These are phyloP conservation scores for Riparia riparia DNA, from an alignment of 2,113 vertebrate species.

Conservation along the genomic window DNA sequence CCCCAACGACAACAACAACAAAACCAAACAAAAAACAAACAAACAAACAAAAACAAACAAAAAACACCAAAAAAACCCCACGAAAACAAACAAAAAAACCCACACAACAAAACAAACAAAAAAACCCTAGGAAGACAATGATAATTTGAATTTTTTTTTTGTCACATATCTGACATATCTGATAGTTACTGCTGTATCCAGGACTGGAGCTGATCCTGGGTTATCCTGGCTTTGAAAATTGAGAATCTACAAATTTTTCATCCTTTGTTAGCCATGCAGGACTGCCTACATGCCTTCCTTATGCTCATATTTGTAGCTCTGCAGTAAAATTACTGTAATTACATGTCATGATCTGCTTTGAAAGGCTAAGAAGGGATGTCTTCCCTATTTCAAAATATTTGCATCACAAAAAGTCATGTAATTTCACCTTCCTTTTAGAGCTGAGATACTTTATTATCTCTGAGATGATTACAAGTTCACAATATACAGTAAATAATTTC, in stretches of 20 bases:
- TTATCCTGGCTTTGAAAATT: not conserved
- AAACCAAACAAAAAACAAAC: too few species aligned
- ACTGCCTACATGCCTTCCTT: not conserved
- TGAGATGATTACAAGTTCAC: not conserved
- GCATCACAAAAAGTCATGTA: not conserved
- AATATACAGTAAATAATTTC: not conserved
- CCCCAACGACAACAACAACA: too few species aligned
- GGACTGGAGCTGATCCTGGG: not conserved
- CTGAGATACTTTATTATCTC: not conserved
- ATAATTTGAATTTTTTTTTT: not conserved
- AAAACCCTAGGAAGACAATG: not conserved
- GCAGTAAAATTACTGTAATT: slow-evolving; percentile 29
- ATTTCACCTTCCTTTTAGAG: not conserved
- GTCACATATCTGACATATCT: not conserved
- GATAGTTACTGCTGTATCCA: not conserved
- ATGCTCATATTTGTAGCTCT: not conserved
- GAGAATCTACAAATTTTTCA: not conserved
- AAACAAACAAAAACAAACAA: too few species aligned
- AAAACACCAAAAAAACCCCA: too few species aligned
- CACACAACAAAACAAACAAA: too few species aligned
- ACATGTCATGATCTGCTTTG: not conserved
- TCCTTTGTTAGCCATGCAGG: not conserved
- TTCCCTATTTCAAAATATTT: slow-evolving; percentile 46
- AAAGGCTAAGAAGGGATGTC: not conserved
- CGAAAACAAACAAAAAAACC: too few species aligned